Base-by-base conservation (phyloP, 1,140 invertebrate genomes). In the Carposina sasakii region DNA sequence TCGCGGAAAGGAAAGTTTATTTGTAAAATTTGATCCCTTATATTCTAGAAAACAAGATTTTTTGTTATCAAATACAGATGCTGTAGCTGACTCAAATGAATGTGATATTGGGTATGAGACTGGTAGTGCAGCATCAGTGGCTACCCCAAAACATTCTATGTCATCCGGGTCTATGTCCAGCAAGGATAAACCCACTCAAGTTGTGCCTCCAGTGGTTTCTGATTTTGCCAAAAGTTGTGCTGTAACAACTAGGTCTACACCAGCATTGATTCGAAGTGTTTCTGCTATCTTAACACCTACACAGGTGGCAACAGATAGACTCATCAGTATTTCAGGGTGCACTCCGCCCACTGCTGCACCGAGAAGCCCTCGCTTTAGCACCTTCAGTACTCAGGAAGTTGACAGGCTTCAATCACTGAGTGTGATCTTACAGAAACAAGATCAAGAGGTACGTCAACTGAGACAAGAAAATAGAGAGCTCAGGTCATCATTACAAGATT, bases 21-120 rank as follows among this genome's bases (percentile, higher is more conserved):
- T 87, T 63, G 76, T 89, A 16, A 89, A 88, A 54, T 90, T 90
- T 58, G 89, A 90, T 68, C 89, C 89, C 12, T 56, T 89, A 23
- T 83, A 88, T 63, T 71, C 76, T n/a, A 63, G 62, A 23, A 73
- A 84, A 41, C 58, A 43, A 41, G 28, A 20, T 60, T 57, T 8
- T 15, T 21, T 22, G 17, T n/a, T 9, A 52, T 46, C 56, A 23
- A 16, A 51, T 47, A 70, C 53, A 49, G 53, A 60, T 28, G 56
- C 61, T 22, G 42, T 26, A 31, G 37, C 56, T n/a, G 65, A 73
- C 40, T 67, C 63, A 2, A 57, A 51, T 8, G 77, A 81, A 30
- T 58, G 45, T 58, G 79, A 83, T 51, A 50, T 72, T 20, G 79
- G 79, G 1, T 83, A 83, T 55, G 79, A 83, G 60, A 81, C 79